Evolutionary conservation across 37 sponge, comb jelly and placozoan genomes (phyloP).

Genomic region (Aplysina aerophoba): DNA sequence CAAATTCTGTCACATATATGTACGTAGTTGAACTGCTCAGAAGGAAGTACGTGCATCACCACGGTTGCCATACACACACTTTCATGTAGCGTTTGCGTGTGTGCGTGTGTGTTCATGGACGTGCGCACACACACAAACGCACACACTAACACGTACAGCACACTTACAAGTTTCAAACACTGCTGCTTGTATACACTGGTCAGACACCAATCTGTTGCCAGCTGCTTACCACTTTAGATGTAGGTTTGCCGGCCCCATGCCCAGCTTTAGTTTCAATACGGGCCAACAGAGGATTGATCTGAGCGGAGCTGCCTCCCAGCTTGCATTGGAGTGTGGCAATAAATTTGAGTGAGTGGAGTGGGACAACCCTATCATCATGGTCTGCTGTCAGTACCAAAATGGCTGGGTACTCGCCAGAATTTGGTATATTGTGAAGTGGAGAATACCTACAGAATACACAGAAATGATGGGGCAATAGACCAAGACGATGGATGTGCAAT

Average conservation of each 20-base stretch:
- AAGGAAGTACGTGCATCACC: too few relatives aligned
- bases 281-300: constrained; percentile 95
- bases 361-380: constrained; percentile 98
- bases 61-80: neutral
- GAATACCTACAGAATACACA: constrained; percentile 61
- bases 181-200: neutral
- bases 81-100: neutral
- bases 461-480: too few relatives aligned
- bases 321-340: constrained; percentile 74
- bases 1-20: too few relatives aligned
- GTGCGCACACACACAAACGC: neutral
- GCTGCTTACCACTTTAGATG: constrained; percentile 83
- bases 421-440: constrained; percentile 86
- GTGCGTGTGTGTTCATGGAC: too few relatives aligned
- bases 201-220: neutral
- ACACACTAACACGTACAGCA: neutral
- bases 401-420: constrained; percentile 79
- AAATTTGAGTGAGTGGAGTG: constrained; percentile 96
- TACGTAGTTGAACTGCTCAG: too few relatives aligned
- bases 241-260: constrained; percentile 97
- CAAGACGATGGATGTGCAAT: too few relatives aligned
- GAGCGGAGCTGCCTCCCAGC: constrained; percentile 32
- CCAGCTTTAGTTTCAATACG: constrained; percentile 93
- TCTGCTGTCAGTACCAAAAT: constrained; percentile 90
- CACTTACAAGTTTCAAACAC: neutral